Evolutionary conservation across 2,888 invertebrate species (phyloP), one percentile per base, ranked within the genome.

Genomic region (Ophion slaviceki): DNA sequence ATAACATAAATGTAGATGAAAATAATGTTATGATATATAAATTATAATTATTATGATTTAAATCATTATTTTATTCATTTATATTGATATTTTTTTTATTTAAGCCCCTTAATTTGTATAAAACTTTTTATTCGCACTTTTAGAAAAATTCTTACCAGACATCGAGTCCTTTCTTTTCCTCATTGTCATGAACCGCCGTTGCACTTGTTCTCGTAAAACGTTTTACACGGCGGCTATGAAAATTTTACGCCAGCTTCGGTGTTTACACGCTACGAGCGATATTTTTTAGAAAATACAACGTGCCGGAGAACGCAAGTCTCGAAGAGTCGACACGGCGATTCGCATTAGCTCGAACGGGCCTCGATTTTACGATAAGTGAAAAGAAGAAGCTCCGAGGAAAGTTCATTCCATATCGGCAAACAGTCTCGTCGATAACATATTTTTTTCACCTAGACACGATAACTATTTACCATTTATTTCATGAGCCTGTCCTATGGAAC

Each of bases 341-440:
- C 57, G 64, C 76, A 57, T 77, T 77, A 71, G 40, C 77, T 57
- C 64, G 77, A 77, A 81, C 61, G 57, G 20, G 71, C 66, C 28
- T 71, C 57, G 62, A 71, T 82, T 82, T 82, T 82, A 82, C 82
- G 82, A 82, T 72, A 72, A 82, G 72, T 77, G 66, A 66, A 11
- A 28, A 72, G 11, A 28, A 72, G 11, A 71, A 82, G 59, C 82
- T 40, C 71, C 70, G 24, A 64, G 28, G 47, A n/a, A 76, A 64
- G 76, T 40, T 64, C 75, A 36, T 75, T 81, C 62, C 40, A 68
- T 53, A 47, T 68, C 68, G 32, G 61, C 36, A 68, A 70, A 76
- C 68, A 45, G 53, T 62, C 14, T 57, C 11, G 3, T 64, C 70
- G 24, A 67, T 74, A 28, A 17, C 24, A 17, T 17, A 10, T 3